Conservation (phyloP, 2,797 vertebrate species). For the Notamacropus eugenii region DNA sequence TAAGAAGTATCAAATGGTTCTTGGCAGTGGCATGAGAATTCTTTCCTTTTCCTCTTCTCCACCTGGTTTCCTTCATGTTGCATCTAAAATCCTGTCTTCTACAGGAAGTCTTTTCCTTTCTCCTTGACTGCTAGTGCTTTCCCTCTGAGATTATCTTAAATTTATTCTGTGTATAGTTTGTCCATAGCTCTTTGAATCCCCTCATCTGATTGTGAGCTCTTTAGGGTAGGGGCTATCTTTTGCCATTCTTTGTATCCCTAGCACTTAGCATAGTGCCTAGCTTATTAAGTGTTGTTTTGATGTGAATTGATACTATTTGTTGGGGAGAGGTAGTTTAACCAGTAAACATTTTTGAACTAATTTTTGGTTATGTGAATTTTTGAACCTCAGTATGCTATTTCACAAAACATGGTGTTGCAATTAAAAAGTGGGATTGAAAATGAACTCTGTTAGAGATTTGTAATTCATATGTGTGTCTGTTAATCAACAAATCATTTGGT, state of each 20-base stretch:
- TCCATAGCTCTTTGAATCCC: background rate
- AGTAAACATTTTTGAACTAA: slow-evolving; percentile 5
- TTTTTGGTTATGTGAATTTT: slow-evolving; percentile 42
- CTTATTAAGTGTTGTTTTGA: background rate
- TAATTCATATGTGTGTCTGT: background rate
- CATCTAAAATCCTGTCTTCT: background rate
- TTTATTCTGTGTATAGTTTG: background rate
- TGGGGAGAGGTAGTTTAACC: background rate
- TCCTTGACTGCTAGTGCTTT: background rate
- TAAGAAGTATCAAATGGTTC: background rate
- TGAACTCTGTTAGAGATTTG: background rate
- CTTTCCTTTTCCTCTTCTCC: background rate
- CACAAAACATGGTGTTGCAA: background rate
- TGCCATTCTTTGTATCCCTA: background rate
- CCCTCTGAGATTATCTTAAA: background rate
- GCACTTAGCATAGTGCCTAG: background rate
- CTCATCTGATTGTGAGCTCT: background rate
- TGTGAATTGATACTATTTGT: background rate
- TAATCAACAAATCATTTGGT: background rate
- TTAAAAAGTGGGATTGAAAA: slow-evolving; percentile 7
- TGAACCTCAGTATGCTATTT: slow-evolving; percentile 24
- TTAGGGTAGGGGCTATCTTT: background rate
- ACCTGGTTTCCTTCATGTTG: background rate
- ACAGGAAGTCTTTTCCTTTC: background rate
- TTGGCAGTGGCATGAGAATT: background rate